Conservation (phyloP, 2,113 vertebrate genomes). For the Cryptomyrus ogoouensis region DNA sequence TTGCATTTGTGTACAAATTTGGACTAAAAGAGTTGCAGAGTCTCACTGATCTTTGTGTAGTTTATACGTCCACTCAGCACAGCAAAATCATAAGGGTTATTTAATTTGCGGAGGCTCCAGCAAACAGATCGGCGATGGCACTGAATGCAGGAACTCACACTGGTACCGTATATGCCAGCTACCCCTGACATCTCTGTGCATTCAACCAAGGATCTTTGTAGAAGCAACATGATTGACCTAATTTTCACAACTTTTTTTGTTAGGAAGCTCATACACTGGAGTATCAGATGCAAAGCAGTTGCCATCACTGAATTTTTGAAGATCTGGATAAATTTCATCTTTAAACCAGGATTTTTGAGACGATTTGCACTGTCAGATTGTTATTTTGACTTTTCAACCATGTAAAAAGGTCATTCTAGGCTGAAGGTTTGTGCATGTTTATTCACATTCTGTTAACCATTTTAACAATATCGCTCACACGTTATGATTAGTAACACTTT, state of each 20-base stretch:
- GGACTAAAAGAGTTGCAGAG: not conserved
- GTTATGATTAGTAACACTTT: not conserved
- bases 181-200: not conserved
- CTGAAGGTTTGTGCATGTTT: slow-evolving; percentile 14
- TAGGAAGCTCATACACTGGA: not conserved
- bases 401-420: not conserved
- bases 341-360: not conserved
- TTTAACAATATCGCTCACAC: slow-evolving; percentile 14
- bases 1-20: not conserved
- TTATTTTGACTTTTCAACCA: not conserved
- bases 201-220: not conserved
- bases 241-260: not conserved
- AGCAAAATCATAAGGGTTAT: not conserved
- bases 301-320: not conserved
- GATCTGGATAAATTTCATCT: not conserved
- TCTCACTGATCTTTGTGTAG: not conserved
- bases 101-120: not conserved
- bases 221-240: not conserved
- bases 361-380: not conserved
- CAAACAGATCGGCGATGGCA: not conserved
- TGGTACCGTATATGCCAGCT: not conserved
- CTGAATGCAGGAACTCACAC: not conserved
- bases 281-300: not conserved
- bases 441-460: slow-evolving; percentile 14
- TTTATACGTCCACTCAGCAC: not conserved